Conservation (phyloP, 2,888 invertebrate species). For the Syrphus vitripennis region DNA sequence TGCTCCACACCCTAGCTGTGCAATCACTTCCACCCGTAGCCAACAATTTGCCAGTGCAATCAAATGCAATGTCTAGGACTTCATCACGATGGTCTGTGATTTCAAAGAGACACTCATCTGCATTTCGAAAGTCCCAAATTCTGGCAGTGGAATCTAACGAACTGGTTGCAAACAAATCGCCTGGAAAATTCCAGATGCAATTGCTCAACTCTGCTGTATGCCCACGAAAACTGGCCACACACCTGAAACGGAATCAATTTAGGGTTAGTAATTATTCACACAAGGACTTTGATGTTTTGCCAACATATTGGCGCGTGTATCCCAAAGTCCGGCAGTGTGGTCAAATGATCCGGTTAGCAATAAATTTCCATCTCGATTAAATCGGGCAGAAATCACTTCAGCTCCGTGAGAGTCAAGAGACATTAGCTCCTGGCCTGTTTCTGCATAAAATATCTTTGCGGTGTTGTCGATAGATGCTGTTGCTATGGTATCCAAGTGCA, state of each 20-base stretch:
- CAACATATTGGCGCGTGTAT: constrained; percentile 85
- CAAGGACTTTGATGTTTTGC: neutral
- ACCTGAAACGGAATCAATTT: constrained; percentile 78
- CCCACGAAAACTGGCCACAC: constrained; percentile 83
- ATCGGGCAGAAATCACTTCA: constrained; percentile 88
- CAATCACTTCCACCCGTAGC: constrained; percentile 90
- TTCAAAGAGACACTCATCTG: constrained; percentile 82
- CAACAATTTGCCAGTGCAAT: constrained; percentile 87
- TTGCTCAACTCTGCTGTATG: constrained; percentile 87
- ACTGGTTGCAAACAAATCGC: constrained; percentile 86
- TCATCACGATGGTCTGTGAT: constrained; percentile 86
- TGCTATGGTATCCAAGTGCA: constrained; percentile 84
- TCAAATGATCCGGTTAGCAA: constrained; percentile 92
- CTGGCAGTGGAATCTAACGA: constrained; percentile 87
- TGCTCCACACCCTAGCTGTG: constrained; percentile 88
- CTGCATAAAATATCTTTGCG: constrained; percentile 87
- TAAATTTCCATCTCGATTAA: constrained; percentile 86
- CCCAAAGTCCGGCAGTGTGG: constrained; percentile 89
- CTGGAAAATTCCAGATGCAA: constrained; percentile 87
- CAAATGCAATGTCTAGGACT: constrained; percentile 89
- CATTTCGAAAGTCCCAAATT: constrained; percentile 86
- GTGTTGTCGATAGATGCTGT: constrained; percentile 90
- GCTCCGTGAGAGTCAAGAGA: constrained; percentile 87
- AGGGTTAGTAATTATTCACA: neutral
- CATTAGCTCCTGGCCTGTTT: constrained; percentile 85